These are phyloP conservation scores for Eulacestoma nigropectus DNA, from an alignment of 2,113 vertebrate species.

Conservation along the genomic window DNA sequence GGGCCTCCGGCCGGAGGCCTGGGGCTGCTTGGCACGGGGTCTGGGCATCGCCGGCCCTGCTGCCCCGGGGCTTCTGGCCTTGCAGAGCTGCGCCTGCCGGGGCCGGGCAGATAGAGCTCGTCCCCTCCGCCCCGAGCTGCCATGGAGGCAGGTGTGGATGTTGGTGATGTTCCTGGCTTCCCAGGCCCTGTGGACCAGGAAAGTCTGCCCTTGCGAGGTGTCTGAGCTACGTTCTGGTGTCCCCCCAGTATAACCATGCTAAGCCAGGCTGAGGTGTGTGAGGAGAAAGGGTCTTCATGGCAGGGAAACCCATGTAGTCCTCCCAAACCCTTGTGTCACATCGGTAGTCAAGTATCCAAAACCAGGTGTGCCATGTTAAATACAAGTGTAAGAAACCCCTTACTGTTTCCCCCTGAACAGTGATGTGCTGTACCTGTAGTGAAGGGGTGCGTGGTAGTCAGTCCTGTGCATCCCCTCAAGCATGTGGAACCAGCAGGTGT, in stretches of 20 bases:
- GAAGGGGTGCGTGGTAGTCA: no score
- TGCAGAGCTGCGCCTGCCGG: not conserved
- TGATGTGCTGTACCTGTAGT: rapidly evolving
- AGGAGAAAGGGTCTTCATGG: rapidly evolving
- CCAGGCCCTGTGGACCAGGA: not conserved
- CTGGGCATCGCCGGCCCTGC: not conserved
- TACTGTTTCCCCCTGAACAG: not conserved
- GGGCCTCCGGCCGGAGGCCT: not conserved
- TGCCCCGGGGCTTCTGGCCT: rapidly evolving
- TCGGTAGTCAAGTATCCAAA: not conserved
- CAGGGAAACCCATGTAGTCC: rapidly evolving
- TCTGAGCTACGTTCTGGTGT: rapidly evolving
- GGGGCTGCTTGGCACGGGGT: not conserved
- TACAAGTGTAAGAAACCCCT: not conserved
- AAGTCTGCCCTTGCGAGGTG: rapidly evolving
- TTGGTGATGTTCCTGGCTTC: not conserved
- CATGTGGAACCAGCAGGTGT: rapidly evolving
- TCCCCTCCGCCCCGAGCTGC: not conserved
- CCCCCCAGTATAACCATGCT: rapidly evolving
- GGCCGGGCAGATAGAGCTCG: not conserved
- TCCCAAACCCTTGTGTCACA: not conserved
- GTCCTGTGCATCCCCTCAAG: not conserved
- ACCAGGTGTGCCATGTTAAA: rapidly evolving
- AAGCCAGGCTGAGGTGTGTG: rapidly evolving
- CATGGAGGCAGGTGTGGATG: rapidly evolving